Evolutionary conservation across 2,888 invertebrate genomes (phyloP), one percentile per base, ranked within the genome.

Genomic region (Noctuana brunneofusca): DNA sequence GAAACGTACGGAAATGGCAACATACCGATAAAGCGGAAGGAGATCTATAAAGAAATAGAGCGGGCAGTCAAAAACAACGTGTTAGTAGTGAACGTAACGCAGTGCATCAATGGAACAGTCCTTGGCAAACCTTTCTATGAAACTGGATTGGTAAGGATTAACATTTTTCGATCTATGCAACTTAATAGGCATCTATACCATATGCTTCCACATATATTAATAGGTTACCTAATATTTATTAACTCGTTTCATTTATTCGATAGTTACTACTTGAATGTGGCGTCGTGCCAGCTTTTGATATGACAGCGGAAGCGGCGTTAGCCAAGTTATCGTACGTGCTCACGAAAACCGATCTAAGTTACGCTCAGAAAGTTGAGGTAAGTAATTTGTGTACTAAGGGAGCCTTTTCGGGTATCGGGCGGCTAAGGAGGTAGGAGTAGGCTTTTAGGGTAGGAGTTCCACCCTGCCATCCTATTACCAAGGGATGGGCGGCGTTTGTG

Each of bases 1-100:
- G 97, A 98, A 87, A 97, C 97, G 0, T 99, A 98, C 74, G 99
- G 99, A 0, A 94, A 96, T 24, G 99, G 99, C 0, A 99, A 99
- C 81, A 95, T 98, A 59, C 99, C 99, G 0, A 95, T 95, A 8
- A 95, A 96, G 77, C 93, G 97, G 8, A 91, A 92, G 50, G 98
- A 98, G 75, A 92, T 99, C 12, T 89, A 98, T 65, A 90, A 93
- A 2, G 96, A 94, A 75, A 89, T 99, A 20, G 93, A 93, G 65
- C 89, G 92, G 0, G 98, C 98, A 0, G 92, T 95, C 0, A 89
- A 94, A 58, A 93, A 96, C 43, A 96, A 97, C 2, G 94, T 98
- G 0, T 93, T 99, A 11, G 94, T 98, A 8, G 94, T 99, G 1
- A 99, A 99, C 80, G 96, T 97, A 63, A 97, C 98, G 0, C 99